Conservation (phyloP, 2,797 vertebrate genomes). For the Melanotaenia pygmaea region DNA sequence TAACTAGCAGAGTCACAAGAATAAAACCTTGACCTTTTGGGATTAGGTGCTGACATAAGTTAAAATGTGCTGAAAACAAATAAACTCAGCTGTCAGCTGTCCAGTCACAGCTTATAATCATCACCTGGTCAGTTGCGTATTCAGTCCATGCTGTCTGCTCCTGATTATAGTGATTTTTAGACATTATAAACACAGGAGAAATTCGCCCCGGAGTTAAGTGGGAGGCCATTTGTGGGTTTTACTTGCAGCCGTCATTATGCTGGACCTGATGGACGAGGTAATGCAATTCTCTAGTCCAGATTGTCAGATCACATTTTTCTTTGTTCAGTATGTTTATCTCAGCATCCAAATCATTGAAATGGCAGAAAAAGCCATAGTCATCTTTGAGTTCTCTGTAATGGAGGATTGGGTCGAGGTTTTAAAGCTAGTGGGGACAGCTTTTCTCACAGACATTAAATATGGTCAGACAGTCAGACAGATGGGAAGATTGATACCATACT, state of each 20-base stretch:
- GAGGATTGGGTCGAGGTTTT: neutral
- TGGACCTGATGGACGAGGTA: neutral
- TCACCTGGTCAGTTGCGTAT: neutral
- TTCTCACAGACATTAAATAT: no score
- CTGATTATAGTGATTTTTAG: slow-evolving; percentile 30
- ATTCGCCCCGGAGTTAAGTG: slow-evolving; percentile 13
- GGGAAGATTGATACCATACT: no score
- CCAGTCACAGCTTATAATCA: slow-evolving; percentile 3
- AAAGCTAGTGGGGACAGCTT: neutral
- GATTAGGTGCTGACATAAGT: slow-evolving; percentile 24
- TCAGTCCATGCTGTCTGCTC: slow-evolving; percentile 3
- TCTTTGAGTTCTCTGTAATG: neutral
- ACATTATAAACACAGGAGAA: slow-evolving; percentile 8
- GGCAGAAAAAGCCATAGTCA: neutral
- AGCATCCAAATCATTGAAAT: neutral
- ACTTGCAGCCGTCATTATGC: slow-evolving; percentile 5
- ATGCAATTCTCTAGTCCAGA: slow-evolving; percentile 8
- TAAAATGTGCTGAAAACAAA: slow-evolving; percentile 8
- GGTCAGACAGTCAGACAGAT: no score
- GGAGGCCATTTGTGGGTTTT: slow-evolving; percentile 10
- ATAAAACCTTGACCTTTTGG: slow-evolving; percentile 8
- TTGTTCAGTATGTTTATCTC: neutral
- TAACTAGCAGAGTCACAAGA: neutral
- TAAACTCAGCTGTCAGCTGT: neutral
- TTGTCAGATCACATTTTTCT: neutral